Evolutionary conservation across 2,113 vertebrate species (phyloP), one percentile per base, ranked within the genome.

Genomic region (Cromileptes altivelis): DNA sequence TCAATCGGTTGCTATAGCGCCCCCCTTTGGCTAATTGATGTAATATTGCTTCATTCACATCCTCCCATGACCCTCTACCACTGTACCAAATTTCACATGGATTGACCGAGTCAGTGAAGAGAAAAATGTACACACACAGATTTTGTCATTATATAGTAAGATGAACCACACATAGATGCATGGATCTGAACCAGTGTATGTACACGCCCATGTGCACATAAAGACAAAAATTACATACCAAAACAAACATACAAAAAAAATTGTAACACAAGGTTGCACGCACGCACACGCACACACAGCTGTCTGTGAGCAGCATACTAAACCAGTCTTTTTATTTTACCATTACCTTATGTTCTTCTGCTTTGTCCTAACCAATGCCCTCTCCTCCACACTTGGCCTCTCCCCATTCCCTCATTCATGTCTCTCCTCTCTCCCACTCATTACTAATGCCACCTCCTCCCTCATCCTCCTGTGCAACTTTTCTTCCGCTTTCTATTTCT

Each of bases 291-390:
- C 62, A 81, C 23, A 62, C 25, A 15, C 5, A 67, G n/a, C 25
- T 45, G 13, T 72, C 37, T 74, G 85, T 91, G 82, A 75, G 61
- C 61, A 47, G 77, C 82, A 87, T 87, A 76, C 52, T 78, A 78
- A 89, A 78, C 64, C 18, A 27, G 23, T 82, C 21, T 49, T 80
- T 71, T 77, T 63, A 86, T 69, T 78, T 75, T 70, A 76, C 53
- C 40, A 73, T 60, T 67, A 21, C 64, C 37, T 70, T 68, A 52
- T 77, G 82, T 79, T 80, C 80, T 82, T 85, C 69, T 83, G 61
- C 42, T 40, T 45, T 55, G 55, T 85, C 67, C 80, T 86, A 33
- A 25, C 47, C 33, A 61, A 53, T 58, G 30, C 30, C 40, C 19
- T 45, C 40, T 77, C 63, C 61, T 67, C 61, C 65, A 52, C 6